Conservation (phyloP, 2,113 vertebrate genomes). For the Prolemur simus region DNA sequence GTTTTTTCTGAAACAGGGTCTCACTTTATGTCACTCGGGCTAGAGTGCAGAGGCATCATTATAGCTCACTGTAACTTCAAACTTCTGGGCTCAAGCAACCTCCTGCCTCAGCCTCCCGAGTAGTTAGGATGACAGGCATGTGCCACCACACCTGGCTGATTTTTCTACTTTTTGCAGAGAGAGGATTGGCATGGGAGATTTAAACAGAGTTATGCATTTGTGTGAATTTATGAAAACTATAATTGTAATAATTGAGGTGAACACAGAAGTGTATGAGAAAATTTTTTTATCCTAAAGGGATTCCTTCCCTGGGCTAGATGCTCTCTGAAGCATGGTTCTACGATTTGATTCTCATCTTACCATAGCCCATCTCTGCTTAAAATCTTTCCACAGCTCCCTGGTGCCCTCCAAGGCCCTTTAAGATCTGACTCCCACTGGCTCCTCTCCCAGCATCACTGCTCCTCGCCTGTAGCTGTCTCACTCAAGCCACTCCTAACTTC, state of each 20-base stretch:
- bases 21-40: too few species aligned
- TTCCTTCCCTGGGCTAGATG: background rate
- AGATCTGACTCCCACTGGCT: background rate
- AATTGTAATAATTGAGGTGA: background rate
- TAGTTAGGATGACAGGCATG: too few species aligned
- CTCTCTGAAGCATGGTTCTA: background rate
- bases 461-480: too few species aligned
- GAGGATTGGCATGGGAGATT: background rate
- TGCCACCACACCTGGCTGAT: too few species aligned
- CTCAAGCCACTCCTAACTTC: background rate
- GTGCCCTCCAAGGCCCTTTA: background rate
- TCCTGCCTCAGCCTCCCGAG: too few species aligned
- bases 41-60: too few species aligned
- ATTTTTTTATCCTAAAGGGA: background rate
- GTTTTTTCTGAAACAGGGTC: too few species aligned
- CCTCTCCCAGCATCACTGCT: background rate
- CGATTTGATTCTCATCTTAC: background rate
- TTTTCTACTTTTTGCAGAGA: too few species aligned
- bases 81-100: too few species aligned
- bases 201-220: background rate
- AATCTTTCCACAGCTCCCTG: background rate
- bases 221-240: background rate
- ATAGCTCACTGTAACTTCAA: too few species aligned
- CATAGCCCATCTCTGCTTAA: background rate
- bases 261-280: background rate